Evolutionary conservation across 2,888 invertebrate genomes (phyloP), one percentile per base, ranked within the genome.

Genomic region (Archips xylosteana): DNA sequence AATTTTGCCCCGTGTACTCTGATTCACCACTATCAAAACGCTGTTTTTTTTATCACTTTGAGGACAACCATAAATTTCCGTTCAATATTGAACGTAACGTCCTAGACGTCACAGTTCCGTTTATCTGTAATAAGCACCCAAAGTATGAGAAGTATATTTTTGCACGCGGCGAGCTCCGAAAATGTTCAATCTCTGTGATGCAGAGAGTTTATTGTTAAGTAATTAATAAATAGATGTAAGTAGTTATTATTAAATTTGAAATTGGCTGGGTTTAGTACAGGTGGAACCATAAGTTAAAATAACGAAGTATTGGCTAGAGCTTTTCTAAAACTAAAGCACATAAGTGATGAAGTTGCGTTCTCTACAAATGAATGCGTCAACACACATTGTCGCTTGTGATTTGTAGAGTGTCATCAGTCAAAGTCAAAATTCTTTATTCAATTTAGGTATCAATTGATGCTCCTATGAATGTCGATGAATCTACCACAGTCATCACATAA

Each of bases 91-190:
- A 60, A 57, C 23, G 23, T 69, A 36, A 59, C 51, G 73, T 64
- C 68, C 6, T 23, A 69, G 59, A 57, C 49, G 36, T 42, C 64
- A 63, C 62, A 36, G 65, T 73, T 57, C 65, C 6, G 23, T 49
- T n/a, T 61, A 45, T 42, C 10, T 81, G 75, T 85, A 80, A 77
- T 81, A 81, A 86, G 87, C 87, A 88, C 85, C 87, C 87, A 81
- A 79, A 79, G 78, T 83, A 76, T 77, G 78, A 75, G 54, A 51
- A 80, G 79, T 84, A 80, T 87, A 85, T 87, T 86, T 86, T 85
- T 86, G 70, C 84, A 86, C 82, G 88, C 85, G 88, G 87, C 89
- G 88, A 76, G 76, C 67, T 76, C 76, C 67, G 68, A 70, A 60
- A 68, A 59, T 39, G 70, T 54, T 64, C 39, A 51, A 60, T 45